Evolutionary conservation across 2,888 invertebrate genomes (phyloP).

Genomic region (Volucella inanis): DNA sequence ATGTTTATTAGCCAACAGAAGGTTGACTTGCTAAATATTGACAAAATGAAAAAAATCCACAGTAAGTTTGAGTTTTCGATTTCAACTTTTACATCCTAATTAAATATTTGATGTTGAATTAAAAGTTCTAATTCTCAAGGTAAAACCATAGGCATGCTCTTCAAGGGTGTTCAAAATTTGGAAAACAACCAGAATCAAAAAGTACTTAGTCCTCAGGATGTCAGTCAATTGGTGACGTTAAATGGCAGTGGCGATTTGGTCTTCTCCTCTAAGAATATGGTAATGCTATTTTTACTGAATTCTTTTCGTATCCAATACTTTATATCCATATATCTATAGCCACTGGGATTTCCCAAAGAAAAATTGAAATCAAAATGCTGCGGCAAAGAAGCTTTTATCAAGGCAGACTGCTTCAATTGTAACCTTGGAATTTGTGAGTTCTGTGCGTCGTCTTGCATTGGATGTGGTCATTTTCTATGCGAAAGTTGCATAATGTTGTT

Average conservation of each 20-base stretch:
- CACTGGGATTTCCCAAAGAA: constrained; percentile 53
- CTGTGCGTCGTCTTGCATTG: constrained; percentile 75
- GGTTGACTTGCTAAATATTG: constrained; percentile 56
- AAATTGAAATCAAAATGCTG: constrained; percentile 72
- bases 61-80: constrained; percentile 47
- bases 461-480: constrained; percentile 73
- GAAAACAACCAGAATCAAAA: constrained; percentile 47
- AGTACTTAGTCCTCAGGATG: neutral
- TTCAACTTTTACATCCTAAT: neutral
- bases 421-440: constrained; percentile 75
- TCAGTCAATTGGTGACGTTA: constrained; percentile 57
- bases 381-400: constrained; percentile 71
- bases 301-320: neutral
- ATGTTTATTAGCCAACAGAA: constrained; percentile 74
- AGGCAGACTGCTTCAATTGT: constrained; percentile 75
- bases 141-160: constrained; percentile 74
- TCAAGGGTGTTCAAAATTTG: constrained; percentile 67
- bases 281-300: neutral
- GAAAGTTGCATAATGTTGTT: constrained; percentile 75
- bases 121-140: constrained; percentile 34
- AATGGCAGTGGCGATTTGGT: constrained; percentile 68
- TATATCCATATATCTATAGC: constrained; percentile 9
- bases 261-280: constrained; percentile 58
- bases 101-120: neutral
- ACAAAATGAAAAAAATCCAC: constrained; percentile 75